Percentiles rank a stretch among this genome's conserved stretches.
phyloP scores from a whole-genome alignment of 2,797 vertebrate species.

The Chiloscyllium punctatum region DNA sequence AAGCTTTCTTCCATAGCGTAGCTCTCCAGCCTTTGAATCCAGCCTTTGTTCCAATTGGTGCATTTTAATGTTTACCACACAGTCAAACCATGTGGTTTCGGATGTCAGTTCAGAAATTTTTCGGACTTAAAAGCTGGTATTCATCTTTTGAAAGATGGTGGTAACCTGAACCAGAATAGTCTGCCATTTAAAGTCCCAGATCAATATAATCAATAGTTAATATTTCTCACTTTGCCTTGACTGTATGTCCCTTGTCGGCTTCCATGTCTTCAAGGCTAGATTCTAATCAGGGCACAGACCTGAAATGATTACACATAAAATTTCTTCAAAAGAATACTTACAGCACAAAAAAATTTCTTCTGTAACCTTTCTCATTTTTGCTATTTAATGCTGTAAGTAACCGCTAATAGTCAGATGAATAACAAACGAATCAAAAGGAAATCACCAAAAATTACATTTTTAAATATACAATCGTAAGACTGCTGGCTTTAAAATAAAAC shows the following conservation, averaged over 20 bases:
- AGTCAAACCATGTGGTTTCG: constrained; percentile 30
- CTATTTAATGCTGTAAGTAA: background rate
- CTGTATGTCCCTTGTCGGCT: constrained; percentile 30
- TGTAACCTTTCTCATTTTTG: background rate
- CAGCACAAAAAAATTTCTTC: background rate
- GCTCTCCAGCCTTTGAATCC: constrained; percentile 21
- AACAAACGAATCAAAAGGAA: background rate
- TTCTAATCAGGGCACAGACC: background rate
- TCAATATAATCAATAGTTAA: constrained; percentile 37
- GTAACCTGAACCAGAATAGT: constrained; percentile 17
- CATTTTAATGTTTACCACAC: constrained; percentile 28
- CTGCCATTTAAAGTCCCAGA: constrained; percentile 27
- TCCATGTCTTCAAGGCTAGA: constrained; percentile 24
- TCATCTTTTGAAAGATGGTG: constrained; percentile 32
- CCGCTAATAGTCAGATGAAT: background rate
- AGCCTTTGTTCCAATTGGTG: constrained; percentile 34
- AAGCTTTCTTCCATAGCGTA: constrained; percentile 24
- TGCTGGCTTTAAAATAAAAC: constrained; percentile 28
- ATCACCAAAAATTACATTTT: background rate
- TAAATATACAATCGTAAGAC: constrained; percentile 5
- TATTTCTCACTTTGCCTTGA: constrained; percentile 36
- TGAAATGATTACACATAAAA: background rate
- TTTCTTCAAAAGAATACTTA: background rate
- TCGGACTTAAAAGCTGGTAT: constrained; percentile 15
- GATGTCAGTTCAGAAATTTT: constrained; percentile 27